Conservation (phyloP, 2,113 vertebrate genomes). For the Crocuta crocuta region DNA sequence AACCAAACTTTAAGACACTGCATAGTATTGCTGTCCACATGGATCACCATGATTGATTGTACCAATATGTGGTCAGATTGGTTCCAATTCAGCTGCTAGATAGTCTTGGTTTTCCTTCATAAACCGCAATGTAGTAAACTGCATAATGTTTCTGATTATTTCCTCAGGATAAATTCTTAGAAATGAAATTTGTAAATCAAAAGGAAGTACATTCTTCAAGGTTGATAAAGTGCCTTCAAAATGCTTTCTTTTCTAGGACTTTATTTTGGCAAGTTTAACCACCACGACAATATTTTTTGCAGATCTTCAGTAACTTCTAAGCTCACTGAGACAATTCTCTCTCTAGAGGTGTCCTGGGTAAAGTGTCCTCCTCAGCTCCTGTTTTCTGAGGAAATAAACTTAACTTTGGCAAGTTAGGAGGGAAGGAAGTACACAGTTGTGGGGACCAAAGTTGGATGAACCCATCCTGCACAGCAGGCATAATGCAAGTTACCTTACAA, state of each 20-base stretch:
- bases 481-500: not conserved
- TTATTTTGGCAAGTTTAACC: not conserved
- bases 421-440: not conserved
- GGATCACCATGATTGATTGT: not conserved
- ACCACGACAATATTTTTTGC: not conserved
- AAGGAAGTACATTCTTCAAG: not conserved
- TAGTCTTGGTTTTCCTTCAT: not conserved
- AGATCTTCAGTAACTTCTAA: not conserved
- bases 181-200: slow-evolving; percentile 31
- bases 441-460: not conserved
- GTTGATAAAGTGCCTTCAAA: not conserved
- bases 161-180: not conserved
- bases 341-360: not conserved
- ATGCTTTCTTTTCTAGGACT: not conserved
- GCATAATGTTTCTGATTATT: not conserved
- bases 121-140: not conserved
- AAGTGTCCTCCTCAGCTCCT: not conserved
- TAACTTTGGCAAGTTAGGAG: not conserved
- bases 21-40: not conserved
- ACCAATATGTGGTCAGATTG: not conserved
- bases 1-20: not conserved
- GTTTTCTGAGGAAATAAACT: not conserved
- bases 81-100: not conserved
- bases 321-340: not conserved
- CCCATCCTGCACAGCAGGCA: not conserved